Conservation (phyloP, 2,888 invertebrate species). For the Cyclophora albipunctata region DNA sequence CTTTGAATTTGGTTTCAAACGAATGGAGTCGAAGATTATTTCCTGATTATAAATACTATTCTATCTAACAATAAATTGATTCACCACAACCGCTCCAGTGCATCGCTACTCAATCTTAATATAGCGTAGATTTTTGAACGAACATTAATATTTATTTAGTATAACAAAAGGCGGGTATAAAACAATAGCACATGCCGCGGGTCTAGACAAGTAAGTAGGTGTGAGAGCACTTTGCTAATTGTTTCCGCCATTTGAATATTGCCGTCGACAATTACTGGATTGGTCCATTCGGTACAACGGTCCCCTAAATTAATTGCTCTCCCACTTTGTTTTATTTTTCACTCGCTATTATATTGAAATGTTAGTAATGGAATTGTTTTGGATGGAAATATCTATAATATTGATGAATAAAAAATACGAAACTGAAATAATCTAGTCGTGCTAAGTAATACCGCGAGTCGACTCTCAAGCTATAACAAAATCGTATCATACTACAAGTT, state of each 20-base stretch:
- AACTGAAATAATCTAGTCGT: too few species aligned
- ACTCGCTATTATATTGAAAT: constrained; percentile 33
- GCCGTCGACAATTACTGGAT: constrained; percentile 70
- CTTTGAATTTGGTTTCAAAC: too few species aligned
- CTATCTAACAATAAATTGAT: too few species aligned
- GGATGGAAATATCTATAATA: not conserved
- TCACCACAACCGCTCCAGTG: too few species aligned
- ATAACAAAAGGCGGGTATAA: not conserved
- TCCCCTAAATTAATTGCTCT: constrained; percentile 69
- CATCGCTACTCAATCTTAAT: too few species aligned
- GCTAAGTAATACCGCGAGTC: too few species aligned
- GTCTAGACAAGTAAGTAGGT: constrained; percentile 38
- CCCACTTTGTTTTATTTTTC: constrained; percentile 61
- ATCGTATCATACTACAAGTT: too few species aligned
- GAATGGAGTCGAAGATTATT: too few species aligned
- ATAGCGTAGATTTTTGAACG: too few species aligned
- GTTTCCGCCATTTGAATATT: constrained; percentile 76
- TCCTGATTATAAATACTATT: too few species aligned
- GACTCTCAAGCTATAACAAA: too few species aligned
- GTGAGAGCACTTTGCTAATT: constrained; percentile 69
- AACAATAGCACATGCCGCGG: constrained; percentile 13
- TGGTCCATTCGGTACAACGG: constrained; percentile 55
- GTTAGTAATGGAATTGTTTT: constrained; percentile 14
- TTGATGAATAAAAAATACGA: not conserved
- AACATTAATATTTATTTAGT: too few species aligned